Percentiles rank a stretch among this genome's conserved stretches.
These are phyloP conservation scores for Mus spretus DNA, from an alignment of 2,797 vertebrate species.

Conservation along the genomic window DNA sequence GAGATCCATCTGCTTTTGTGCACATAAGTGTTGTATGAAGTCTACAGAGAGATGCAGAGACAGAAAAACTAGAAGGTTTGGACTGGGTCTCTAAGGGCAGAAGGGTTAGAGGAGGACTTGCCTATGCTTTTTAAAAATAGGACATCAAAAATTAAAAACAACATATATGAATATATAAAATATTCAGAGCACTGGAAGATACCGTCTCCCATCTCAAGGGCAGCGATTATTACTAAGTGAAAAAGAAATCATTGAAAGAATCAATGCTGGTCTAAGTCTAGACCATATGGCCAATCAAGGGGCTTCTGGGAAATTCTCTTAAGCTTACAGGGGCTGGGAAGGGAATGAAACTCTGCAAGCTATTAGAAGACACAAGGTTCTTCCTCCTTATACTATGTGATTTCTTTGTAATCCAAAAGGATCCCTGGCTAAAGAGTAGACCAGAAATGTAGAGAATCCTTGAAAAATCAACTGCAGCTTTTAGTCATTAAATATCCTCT, in stretches of 20 bases:
- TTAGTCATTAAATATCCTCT: neutral
- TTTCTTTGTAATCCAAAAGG: neutral
- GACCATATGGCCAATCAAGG: neutral
- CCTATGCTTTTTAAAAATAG: slow-evolving; percentile 38
- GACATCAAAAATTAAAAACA: slow-evolving; percentile 50
- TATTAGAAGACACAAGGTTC: neutral
- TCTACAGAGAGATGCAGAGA: neutral
- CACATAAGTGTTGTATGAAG: neutral
- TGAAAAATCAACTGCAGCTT: slow-evolving; percentile 11
- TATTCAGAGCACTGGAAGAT: slow-evolving; percentile 22
- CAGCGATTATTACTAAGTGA: slow-evolving; percentile 47
- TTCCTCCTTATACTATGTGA: neutral
- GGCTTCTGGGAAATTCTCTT: slow-evolving; percentile 16
- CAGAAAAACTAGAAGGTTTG: neutral
- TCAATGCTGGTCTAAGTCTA: neutral
- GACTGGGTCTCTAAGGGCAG: neutral
- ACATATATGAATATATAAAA: slow-evolving; percentile 57
- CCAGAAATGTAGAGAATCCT: neutral
- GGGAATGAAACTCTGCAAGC: neutral
- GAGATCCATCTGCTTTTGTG: neutral
- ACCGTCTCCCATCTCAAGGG: neutral
- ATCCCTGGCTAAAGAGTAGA: neutral
- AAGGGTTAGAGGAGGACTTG: neutral
- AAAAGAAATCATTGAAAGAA: slow-evolving; percentile 53
- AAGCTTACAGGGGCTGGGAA: neutral